Percentiles rank a stretch among this genome's conserved stretches.
Conservation (phyloP, 2,888 invertebrate genomes). For the Lepetodrilus schrolli region DNA sequence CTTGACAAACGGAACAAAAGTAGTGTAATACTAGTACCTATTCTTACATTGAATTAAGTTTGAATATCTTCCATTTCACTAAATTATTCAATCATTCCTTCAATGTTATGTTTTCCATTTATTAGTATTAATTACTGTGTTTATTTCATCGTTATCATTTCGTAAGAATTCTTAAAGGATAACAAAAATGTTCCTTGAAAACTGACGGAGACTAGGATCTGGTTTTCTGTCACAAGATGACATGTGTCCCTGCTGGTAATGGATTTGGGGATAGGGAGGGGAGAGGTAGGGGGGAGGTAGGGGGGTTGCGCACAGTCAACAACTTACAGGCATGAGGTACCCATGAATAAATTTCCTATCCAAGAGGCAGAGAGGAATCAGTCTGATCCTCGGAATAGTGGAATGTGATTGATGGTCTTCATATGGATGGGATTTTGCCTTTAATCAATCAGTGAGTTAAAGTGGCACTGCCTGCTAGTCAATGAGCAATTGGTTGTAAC, state of each 20-base stretch:
- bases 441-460: constrained; percentile 41
- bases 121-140: not conserved
- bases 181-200: too few species aligned
- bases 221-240: not conserved
- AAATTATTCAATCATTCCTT: too few species aligned
- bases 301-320: not conserved
- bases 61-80: too few species aligned
- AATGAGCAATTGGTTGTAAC: not conserved
- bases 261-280: not conserved
- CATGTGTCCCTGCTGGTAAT: not conserved
- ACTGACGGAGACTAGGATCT: too few species aligned
- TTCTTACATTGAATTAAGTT: too few species aligned
- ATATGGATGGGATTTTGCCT: constrained; percentile 46
- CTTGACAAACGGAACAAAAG: too few species aligned
- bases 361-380: constrained; percentile 35
- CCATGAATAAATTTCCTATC: constrained; percentile 51
- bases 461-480: constrained; percentile 24
- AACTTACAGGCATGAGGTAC: constrained; percentile 36
- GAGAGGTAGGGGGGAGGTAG: too few species aligned
- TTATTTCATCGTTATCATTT: too few species aligned
- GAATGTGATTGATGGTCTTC: constrained; percentile 45
- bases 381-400: constrained; percentile 31
- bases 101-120: too few species aligned
- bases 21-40: too few species aligned
- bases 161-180: too few species aligned